Evolutionary conservation across 92 coral and sea anemone genomes (phyloP).

Genomic region (Palythoa caribaeorum): DNA sequence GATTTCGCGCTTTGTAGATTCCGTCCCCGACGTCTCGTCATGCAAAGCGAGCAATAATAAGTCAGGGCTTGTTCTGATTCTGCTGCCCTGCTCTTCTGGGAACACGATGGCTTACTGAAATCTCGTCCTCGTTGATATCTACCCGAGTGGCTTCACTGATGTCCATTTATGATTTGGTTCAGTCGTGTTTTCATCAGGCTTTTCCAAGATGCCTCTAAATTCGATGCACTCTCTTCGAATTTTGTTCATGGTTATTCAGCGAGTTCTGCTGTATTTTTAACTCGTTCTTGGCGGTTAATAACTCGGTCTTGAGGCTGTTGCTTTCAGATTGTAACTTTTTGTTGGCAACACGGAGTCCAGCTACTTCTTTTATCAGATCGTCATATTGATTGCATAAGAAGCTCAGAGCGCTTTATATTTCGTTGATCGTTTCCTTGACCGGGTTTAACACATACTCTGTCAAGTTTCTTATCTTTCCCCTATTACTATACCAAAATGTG

Average conservation of each 20-base stretch:
- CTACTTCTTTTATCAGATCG: conserved; percentile 4
- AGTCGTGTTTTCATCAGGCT: background rate
- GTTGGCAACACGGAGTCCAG: background rate
- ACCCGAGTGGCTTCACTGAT: background rate
- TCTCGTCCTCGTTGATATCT: background rate
- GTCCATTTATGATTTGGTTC: background rate
- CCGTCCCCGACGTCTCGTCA: background rate
- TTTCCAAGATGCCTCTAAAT: conserved; percentile 8
- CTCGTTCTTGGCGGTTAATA: conserved; percentile 8
- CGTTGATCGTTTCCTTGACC: conserved; percentile 7
- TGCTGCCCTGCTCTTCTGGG: conserved; percentile 6
- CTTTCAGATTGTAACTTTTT: background rate
- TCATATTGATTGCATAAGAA: background rate
- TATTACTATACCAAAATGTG: no score
- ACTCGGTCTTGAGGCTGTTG: conserved; percentile 10
- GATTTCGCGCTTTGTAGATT: conserved; percentile 26
- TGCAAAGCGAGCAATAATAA: background rate
- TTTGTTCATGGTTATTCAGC: background rate
- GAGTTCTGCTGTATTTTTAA: background rate
- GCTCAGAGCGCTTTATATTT: conserved; percentile 12
- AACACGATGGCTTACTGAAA: conserved; percentile 21
- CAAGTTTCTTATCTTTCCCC: no score
- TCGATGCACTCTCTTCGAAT: conserved; percentile 4
- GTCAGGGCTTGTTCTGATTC: conserved; percentile 2
- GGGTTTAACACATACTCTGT: background rate